These are phyloP conservation scores for Aeoliscus strigatus DNA, from an alignment of 2,797 vertebrate species.

Conservation along the genomic window DNA sequence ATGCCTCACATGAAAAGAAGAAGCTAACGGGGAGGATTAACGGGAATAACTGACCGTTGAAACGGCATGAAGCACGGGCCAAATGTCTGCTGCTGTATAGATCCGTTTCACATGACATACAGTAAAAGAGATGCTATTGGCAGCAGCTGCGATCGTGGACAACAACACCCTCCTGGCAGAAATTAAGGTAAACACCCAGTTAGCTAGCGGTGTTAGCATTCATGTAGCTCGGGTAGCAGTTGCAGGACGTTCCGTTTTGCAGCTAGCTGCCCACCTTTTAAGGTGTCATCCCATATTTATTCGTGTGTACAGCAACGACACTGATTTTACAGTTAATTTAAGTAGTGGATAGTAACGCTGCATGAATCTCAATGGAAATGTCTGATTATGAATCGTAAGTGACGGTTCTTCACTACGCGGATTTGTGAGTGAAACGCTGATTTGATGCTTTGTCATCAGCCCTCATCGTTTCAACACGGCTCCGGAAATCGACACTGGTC, in stretches of 20 bases:
- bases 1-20: slow-evolving; percentile 39
- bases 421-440: background rate
- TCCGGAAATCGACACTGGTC: rapidly evolving
- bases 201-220: slow-evolving; percentile 41
- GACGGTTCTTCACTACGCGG: too few species aligned
- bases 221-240: slow-evolving; percentile 30
- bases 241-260: slow-evolving; percentile 29
- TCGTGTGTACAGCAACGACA: background rate
- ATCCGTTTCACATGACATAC: slow-evolving; percentile 2
- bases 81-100: background rate
- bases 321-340: background rate
- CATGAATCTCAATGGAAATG: too few species aligned
- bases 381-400: too few species aligned
- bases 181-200: slow-evolving; percentile 64
- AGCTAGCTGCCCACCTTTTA: slow-evolving; percentile 9
- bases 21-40: slow-evolving; percentile 52
- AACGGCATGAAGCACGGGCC: slow-evolving; percentile 31
- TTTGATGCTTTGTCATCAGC: background rate
- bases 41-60: background rate
- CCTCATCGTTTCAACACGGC: background rate
- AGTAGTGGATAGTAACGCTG: background rate
- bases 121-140: slow-evolving; percentile 42
- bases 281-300: background rate
- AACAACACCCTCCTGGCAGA: slow-evolving; percentile 29
- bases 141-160: slow-evolving; percentile 24